phyloP scores from a whole-genome alignment of 2,888 invertebrate genomes.

The Tipula lateralis region DNA sequence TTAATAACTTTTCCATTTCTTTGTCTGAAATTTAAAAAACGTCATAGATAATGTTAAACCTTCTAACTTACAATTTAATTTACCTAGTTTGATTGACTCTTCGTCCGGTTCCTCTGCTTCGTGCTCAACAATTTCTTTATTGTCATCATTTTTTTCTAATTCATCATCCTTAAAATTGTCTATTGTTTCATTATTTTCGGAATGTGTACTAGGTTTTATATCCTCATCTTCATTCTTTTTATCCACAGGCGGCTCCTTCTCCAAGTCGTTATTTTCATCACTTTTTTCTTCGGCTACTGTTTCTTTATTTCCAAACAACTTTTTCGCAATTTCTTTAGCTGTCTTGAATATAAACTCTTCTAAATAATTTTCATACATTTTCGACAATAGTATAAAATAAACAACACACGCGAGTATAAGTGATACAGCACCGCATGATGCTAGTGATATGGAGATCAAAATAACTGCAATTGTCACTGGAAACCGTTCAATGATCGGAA shows the following conservation, averaged over 20 bases:
- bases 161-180: background rate
- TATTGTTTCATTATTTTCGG: background rate
- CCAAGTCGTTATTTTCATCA: constrained; percentile 27
- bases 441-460: constrained; percentile 58
- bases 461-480: constrained; percentile 63
- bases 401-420: constrained; percentile 61
- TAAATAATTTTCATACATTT: constrained; percentile 63
- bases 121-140: background rate
- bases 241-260: too few relatives aligned
- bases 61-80: background rate
- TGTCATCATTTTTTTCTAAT: background rate
- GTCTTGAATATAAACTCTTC: constrained; percentile 54
- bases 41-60: background rate
- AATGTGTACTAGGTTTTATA: background rate
- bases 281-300: constrained; percentile 32
- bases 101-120: background rate
- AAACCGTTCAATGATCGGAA: constrained; percentile 62
- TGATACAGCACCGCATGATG: constrained; percentile 71
- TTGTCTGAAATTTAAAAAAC: background rate
- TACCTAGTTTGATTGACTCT: background rate
- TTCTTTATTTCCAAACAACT: constrained; percentile 37
- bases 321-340: constrained; percentile 44
- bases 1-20: constrained; percentile 32
- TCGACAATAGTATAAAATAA: constrained; percentile 65
- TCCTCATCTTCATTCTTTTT: background rate